These are phyloP conservation scores for Agrenia bidenticulata DNA, from an alignment of 2,888 invertebrate species.

Conservation along the genomic window DNA sequence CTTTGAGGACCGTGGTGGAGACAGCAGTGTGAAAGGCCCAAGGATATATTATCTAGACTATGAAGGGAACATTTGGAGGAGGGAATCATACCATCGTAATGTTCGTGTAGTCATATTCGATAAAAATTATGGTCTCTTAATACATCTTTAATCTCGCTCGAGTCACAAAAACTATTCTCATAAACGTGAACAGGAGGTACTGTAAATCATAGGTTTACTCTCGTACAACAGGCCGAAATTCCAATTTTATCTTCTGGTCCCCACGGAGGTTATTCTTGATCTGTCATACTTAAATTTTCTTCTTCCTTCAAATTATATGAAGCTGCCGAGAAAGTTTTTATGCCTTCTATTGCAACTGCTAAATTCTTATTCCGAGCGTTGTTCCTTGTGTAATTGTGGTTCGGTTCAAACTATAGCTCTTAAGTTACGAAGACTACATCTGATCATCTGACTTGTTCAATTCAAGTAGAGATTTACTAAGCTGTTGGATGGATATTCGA, in stretches of 20 bases:
- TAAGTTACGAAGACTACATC: too few species aligned
- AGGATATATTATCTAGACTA: too few species aligned
- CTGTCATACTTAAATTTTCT: constrained; percentile 2
- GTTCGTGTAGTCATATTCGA: constrained; percentile 14
- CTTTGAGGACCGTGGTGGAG: background rate
- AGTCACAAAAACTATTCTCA: constrained; percentile 21
- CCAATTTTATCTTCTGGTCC: constrained; percentile 12
- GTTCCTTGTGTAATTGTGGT: too few species aligned
- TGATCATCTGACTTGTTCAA: too few species aligned
- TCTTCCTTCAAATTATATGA: background rate
- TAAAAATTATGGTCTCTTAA: constrained; percentile 20
- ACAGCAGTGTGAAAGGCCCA: too few species aligned
- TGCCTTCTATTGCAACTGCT: too few species aligned
- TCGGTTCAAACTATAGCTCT: too few species aligned
- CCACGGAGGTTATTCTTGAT: constrained; percentile 1
- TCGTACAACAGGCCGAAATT: constrained; percentile 2
- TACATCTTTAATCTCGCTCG: constrained; percentile 15
- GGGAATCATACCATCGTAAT: background rate
- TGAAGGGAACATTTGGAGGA: too few species aligned
- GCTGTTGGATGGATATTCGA: too few species aligned
- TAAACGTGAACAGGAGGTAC: constrained; percentile 13
- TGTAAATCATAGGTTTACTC: constrained; percentile 13
- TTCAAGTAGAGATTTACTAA: too few species aligned
- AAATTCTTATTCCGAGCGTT: too few species aligned
- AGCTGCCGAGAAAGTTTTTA: background rate